phyloP scores from a whole-genome alignment of 1,140 invertebrate species.

The Drosophila tsacasi region DNA sequence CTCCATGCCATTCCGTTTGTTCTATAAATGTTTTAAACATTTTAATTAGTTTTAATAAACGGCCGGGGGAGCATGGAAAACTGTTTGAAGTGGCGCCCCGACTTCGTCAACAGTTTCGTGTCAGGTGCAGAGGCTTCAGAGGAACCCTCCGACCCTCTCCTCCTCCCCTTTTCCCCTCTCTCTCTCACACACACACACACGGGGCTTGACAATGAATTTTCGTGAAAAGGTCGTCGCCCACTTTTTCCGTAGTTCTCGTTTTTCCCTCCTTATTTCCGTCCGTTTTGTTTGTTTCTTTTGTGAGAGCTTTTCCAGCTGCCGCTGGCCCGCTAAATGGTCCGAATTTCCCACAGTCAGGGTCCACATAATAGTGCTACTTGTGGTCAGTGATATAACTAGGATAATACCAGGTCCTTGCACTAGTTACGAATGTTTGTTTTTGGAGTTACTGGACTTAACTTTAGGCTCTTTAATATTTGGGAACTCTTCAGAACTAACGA shows the following conservation, averaged over 20 bases:
- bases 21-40: conserved; percentile 67
- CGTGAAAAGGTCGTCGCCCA: conserved; percentile 60
- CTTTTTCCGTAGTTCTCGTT: conserved; percentile 25
- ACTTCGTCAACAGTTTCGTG: conserved; percentile 52
- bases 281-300: conserved; percentile 39
- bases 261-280: conserved; percentile 32
- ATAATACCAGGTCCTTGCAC: too few species aligned
- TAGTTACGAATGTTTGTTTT: not conserved
- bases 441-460: not conserved
- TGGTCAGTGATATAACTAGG: not conserved
- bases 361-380: not conserved
- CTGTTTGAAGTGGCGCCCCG: conserved; percentile 55
- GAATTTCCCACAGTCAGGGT: conserved; percentile 15
- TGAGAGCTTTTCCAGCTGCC: conserved; percentile 58
- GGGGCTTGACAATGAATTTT: conserved; percentile 57
- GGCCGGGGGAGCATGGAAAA: conserved; percentile 26
- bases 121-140: conserved; percentile 39
- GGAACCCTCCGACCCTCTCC: not conserved
- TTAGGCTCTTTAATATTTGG: not conserved
- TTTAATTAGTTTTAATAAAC: conserved; percentile 67
- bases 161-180: too few species aligned
- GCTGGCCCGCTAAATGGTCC: conserved; percentile 36
- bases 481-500: too few species aligned
- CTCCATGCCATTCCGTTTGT: conserved; percentile 54
- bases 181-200: conserved; percentile 11